These are phyloP conservation scores for Chymomyza procnemis DNA, from an alignment of 2,888 invertebrate genomes.

Conservation along the genomic window DNA sequence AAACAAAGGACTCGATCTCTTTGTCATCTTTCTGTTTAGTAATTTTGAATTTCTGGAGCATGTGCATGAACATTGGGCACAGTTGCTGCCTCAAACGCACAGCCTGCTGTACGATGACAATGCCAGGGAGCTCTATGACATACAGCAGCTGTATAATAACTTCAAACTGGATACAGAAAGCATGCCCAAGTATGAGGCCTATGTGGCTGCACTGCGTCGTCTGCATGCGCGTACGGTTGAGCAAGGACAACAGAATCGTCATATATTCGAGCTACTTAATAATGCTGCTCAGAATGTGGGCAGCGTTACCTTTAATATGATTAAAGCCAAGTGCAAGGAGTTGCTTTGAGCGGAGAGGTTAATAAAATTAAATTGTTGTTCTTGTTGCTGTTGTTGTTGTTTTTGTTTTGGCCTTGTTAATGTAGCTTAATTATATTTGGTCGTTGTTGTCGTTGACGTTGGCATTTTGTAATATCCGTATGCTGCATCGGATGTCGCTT, in stretches of 20 bases:
- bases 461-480: slow-evolving; percentile 57
- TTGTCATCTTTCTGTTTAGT: slow-evolving; percentile 70
- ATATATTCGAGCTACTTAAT: slow-evolving; percentile 67
- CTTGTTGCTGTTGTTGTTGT: not conserved
- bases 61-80: slow-evolving; percentile 63
- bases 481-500: slow-evolving; percentile 56
- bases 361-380: slow-evolving; percentile 4
- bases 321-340: slow-evolving; percentile 64
- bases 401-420: slow-evolving; percentile 4
- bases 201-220: slow-evolving; percentile 46
- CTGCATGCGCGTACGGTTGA: slow-evolving; percentile 56
- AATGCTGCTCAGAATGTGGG: slow-evolving; percentile 73
- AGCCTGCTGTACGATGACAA: slow-evolving; percentile 43
- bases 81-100: slow-evolving; percentile 47
- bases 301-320: slow-evolving; percentile 71
- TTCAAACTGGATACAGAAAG: slow-evolving; percentile 72
- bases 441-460: slow-evolving; percentile 20
- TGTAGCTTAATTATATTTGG: slow-evolving; percentile 48
- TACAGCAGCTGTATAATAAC: slow-evolving; percentile 56
- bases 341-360: slow-evolving; percentile 27
- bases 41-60: slow-evolving; percentile 73
- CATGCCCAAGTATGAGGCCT: slow-evolving; percentile 61
- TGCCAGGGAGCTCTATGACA: slow-evolving; percentile 49
- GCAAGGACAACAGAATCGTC: slow-evolving; percentile 48
- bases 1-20: slow-evolving; percentile 60